Percentiles rank a stretch among this genome's conserved stretches.
These are phyloP conservation scores for Gnathochromis pfefferi DNA, from an alignment of 2,113 vertebrate genomes.

Conservation along the genomic window DNA sequence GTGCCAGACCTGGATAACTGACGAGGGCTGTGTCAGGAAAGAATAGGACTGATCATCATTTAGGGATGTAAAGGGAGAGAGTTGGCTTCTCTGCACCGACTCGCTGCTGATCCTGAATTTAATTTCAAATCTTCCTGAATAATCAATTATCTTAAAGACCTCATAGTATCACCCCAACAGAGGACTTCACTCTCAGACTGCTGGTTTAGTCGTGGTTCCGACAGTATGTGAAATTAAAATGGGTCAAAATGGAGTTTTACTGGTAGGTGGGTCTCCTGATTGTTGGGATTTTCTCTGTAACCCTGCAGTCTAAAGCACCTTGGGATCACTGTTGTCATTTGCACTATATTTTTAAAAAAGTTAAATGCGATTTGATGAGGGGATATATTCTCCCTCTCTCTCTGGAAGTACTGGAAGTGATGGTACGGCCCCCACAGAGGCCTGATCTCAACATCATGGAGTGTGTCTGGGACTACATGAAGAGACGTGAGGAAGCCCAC, in stretches of 20 bases:
- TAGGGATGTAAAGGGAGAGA: background rate
- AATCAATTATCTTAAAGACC: background rate
- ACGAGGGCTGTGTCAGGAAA: accelerated
- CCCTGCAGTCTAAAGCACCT: background rate
- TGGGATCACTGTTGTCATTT: background rate
- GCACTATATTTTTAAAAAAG: background rate
- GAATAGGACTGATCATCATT: background rate
- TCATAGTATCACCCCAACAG: background rate
- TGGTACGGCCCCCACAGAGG: background rate
- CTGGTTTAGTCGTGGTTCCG: background rate
- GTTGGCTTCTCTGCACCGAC: background rate
- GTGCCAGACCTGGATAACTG: background rate
- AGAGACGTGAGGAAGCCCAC: accelerated
- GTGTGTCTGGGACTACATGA: background rate
- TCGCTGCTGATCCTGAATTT: background rate
- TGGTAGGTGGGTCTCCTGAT: accelerated
- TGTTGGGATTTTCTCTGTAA: background rate
- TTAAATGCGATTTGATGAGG: background rate
- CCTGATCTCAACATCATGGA: accelerated
- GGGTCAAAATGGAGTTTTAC: background rate
- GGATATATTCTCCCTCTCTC: background rate
- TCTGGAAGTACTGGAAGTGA: background rate
- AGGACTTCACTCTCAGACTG: background rate
- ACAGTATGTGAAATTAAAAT: background rate
- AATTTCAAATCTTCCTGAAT: background rate